A percentile compares a stretch with the other conserved stretches of the same genome.
Conservation (phyloP, 35 echinoderm and acorn worm species). For the Apostichopus japonicus region DNA sequence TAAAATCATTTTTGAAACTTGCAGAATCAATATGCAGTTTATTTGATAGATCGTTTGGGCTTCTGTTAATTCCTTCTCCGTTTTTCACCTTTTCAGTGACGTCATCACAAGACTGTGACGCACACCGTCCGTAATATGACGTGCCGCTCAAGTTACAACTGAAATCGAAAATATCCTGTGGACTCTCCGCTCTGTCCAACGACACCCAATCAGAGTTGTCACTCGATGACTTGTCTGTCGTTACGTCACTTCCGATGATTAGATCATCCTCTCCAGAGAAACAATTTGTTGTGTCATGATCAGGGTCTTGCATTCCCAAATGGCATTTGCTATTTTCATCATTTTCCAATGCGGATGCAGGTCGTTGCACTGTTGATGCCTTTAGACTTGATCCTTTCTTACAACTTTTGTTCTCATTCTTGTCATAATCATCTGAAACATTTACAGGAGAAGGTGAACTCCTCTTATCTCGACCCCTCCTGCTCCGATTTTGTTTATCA, state of each 20-base stretch:
- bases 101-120: neutral
- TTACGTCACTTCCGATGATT: neutral
- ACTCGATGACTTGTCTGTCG: neutral
- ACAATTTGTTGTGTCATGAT: neutral
- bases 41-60: neutral
- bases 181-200: neutral
- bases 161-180: constrained; percentile 27
- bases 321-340: neutral
- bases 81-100: neutral
- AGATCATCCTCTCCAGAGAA: neutral
- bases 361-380: neutral
- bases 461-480: no score
- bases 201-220: neutral
- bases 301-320: neutral
- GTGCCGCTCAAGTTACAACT: neutral
- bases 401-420: no score
- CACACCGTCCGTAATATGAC: neutral
- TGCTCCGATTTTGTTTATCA: no score
- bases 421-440: no score
- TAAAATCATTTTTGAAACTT: neutral
- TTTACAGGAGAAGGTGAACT: no score
- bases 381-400: neutral
- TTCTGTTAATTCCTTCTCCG: neutral
- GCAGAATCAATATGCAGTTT: neutral
- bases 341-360: neutral